These are phyloP conservation scores for Tetramorium bicarinatum DNA, from an alignment of 2,888 invertebrate genomes.

Conservation along the genomic window DNA sequence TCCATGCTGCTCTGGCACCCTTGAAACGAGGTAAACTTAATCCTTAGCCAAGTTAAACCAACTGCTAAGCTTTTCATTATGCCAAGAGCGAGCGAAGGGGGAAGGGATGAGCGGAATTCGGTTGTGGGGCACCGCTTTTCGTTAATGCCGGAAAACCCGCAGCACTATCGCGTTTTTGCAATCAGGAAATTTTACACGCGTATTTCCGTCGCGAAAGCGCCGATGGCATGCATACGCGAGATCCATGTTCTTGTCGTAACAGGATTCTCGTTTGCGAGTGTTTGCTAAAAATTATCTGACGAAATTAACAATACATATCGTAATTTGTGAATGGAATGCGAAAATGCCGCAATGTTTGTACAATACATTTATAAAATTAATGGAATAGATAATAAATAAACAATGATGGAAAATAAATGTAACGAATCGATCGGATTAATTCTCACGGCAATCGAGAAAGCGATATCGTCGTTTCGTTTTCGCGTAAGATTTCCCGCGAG, in stretches of 20 bases:
- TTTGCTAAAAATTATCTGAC: background rate
- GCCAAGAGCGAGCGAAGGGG: slow-evolving; percentile 67
- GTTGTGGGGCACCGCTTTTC: slow-evolving; percentile 35
- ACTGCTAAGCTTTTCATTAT: slow-evolving; percentile 80
- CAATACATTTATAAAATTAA: background rate
- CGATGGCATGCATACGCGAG: background rate
- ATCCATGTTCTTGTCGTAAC: background rate
- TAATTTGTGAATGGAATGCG: background rate
- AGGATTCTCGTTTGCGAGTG: background rate
- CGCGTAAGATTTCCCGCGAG: slow-evolving; percentile 53
- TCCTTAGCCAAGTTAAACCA: slow-evolving; percentile 79
- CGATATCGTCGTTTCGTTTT: slow-evolving; percentile 21
- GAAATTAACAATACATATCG: background rate
- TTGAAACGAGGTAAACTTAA: slow-evolving; percentile 80
- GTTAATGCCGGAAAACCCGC: slow-evolving; percentile 48
- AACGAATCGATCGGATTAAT: slow-evolving; percentile 28
- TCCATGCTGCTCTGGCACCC: slow-evolving; percentile 76
- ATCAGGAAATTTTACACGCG: background rate
- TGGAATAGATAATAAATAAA: background rate
- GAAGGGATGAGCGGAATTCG: slow-evolving; percentile 52
- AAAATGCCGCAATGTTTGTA: background rate
- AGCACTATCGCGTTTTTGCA: slow-evolving; percentile 24
- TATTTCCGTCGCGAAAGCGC: background rate
- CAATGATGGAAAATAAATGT: background rate
- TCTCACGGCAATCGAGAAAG: background rate